These are phyloP conservation scores for Lasioglossum pauxillum DNA, from an alignment of 2,888 invertebrate genomes.

Conservation along the genomic window DNA sequence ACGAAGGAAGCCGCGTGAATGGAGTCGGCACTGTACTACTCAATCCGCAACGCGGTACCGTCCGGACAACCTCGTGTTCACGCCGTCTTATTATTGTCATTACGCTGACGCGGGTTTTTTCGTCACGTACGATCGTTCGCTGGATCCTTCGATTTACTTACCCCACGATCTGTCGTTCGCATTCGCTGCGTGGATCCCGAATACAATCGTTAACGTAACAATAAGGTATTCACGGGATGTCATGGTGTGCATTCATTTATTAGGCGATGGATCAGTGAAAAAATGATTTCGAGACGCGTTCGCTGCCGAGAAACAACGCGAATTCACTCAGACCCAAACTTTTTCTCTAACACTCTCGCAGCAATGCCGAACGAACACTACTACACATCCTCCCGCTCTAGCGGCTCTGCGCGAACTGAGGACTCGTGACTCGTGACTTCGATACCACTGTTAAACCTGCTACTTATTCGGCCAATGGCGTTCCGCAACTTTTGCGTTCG, in stretches of 20 bases:
- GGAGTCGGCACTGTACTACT: conserved; percentile 69
- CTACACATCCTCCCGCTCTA: conserved; percentile 51
- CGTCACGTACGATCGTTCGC: conserved; percentile 6
- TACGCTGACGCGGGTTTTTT: conserved; percentile 11
- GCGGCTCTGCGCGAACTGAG: conserved; percentile 72
- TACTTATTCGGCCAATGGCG: conserved; percentile 35
- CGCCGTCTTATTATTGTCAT: neutral
- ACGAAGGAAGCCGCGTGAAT: conserved; percentile 78
- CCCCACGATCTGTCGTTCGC: conserved; percentile 79
- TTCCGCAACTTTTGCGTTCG: conserved; percentile 6
- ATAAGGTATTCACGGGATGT: conserved; percentile 67
- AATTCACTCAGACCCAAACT: conserved; percentile 3
- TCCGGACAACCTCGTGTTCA: conserved; percentile 31
- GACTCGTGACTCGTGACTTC: conserved; percentile 45
- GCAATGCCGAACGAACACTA: conserved; percentile 5
- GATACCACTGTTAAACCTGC: conserved; percentile 23
- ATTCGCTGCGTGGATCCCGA: conserved; percentile 61
- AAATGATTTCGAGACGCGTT: neutral
- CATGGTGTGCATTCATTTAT: conserved; percentile 71
- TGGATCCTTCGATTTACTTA: conserved; percentile 67
- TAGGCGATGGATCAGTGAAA: conserved; percentile 11
- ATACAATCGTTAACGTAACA: conserved; percentile 57
- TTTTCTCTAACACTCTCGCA: conserved; percentile 22
- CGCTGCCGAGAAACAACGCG: neutral
- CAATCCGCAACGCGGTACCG: conserved; percentile 50